Base-by-base conservation (phyloP, 2,888 invertebrate species). In the Lepidonotus clava region DNA sequence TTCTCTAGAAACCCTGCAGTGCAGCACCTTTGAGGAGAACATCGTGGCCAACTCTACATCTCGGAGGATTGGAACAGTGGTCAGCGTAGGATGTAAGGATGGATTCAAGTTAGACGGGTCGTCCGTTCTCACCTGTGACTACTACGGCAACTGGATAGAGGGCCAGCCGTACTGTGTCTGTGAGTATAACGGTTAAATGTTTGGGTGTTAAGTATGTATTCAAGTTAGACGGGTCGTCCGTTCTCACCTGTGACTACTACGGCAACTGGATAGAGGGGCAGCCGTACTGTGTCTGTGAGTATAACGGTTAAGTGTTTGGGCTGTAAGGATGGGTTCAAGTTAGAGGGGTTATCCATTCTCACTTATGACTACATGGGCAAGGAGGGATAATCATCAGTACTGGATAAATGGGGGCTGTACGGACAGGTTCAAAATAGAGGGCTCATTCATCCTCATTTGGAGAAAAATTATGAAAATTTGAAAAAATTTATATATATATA, bases 311-410 rank as follows among this genome's bases (percentile, higher is more conserved):
- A 36, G 21, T 28, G 77, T 4, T 28, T 80, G 14, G 36, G 38
- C 11, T 86, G 86, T 56, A 18, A 24, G 21, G 86, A 86, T 8
- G 86, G 86, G 5, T 86, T 34, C 86, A 86, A 53, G 18, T 38
- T 86, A 24, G 40, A 80, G 1, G 86, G 86, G 18, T 18, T 14
- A 8, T 53, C 77, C n/a, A 28, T 56, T 24, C n/a, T 86, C 32
- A 86, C 40, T 6, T 86, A 80, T 77, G 61, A 38, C 4, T 38
- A 61, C 46, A 51, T 14, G 18, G 77, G 77, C 11, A n/a, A n/a
- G 80, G 80, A 28, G n/a, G n/a, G 18, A 32, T 5, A n/a, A 21
- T 14, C 6, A n/a, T 24, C 86, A 77, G 24, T 56, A 18, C 53
- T 86, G 86, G 56, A 1, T 46, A 41, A 2, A 46, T 80, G 28